phyloP scores from a whole-genome alignment of 2,888 invertebrate species.

The Luffia ferchaultella region DNA sequence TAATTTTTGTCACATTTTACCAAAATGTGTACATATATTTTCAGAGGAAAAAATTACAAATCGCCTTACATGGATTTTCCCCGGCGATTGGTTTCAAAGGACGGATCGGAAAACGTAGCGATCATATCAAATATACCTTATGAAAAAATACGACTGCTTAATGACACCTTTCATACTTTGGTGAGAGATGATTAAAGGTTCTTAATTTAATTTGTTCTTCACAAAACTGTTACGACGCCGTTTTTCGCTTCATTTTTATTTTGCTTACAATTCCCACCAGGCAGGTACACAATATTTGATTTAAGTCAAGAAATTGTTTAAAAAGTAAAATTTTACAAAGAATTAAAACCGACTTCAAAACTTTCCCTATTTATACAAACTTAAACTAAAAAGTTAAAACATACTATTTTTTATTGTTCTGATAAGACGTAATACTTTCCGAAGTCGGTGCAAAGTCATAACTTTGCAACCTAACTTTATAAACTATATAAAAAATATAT shows the following conservation, averaged over 20 bases:
- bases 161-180: constrained; percentile 54
- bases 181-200: constrained; percentile 23
- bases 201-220: background rate
- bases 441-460: too few relatives aligned
- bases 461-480: too few relatives aligned
- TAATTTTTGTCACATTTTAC: too few relatives aligned
- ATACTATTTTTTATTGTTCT: too few relatives aligned
- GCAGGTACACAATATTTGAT: background rate
- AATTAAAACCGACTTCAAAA: too few relatives aligned
- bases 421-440: too few relatives aligned
- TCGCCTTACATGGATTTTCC: constrained; percentile 37
- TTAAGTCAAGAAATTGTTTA: too few relatives aligned
- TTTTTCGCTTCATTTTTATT: background rate
- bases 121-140: constrained; percentile 54
- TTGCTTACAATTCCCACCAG: background rate
- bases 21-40: constrained; percentile 12
- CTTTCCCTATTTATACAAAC: too few relatives aligned
- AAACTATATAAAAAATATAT: too few relatives aligned
- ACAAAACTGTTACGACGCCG: background rate
- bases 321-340: too few relatives aligned
- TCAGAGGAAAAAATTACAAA: constrained; percentile 16
- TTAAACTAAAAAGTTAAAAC: too few relatives aligned
- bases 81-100: constrained; percentile 47
- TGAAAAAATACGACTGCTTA: constrained; percentile 47
- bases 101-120: constrained; percentile 46